Base-by-base conservation (phyloP, 2,797 vertebrate species). In the Dendrocincla tyrannina region DNA sequence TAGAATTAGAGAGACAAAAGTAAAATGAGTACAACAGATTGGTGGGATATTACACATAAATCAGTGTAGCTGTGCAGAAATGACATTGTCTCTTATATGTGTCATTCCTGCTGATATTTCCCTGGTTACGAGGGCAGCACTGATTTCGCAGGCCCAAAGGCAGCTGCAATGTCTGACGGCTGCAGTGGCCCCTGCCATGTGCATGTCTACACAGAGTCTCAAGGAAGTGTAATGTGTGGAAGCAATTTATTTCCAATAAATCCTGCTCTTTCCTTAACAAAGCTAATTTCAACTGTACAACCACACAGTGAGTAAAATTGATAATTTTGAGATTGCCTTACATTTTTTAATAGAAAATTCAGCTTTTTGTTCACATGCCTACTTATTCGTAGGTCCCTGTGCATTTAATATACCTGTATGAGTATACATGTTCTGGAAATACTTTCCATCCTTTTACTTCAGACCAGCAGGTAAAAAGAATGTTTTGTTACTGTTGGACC, bases 381-480 rank as follows among this genome's bases (percentile, higher is more conserved):
- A 8, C 27, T 60, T 55, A 59, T 23, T 30, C 4, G 23, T 32
- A 56, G 11, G 24, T 73, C 4, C 6, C 13, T 60, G 32, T 39
- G 10, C 32, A 56, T 53, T 78, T 52, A 76, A 41, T 19, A 52
- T 8, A 55, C 42, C 32, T 19, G 12, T 41, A 58, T 53, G 47
- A 68, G 20, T 24, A 59, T 12, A 67, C 8, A 47, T 13, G 37
- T 73, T 79, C n/a, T 91, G 80, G 25, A 47, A 93, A 68, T 66
- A 42, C 41, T 84, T 89, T 76, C 39, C 42, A 46, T 46, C n/a
- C 42, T 68, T 84, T 96, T 69, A 42, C 28, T 95, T 66, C 25
- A 80, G 64, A 76, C 28, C 47, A 95, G 73, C 28, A 86, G 94
- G 60, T 78, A 44, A 80, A 79, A 93, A 53, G 85, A 94, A 82